Percentiles rank a stretch among this genome's conserved stretches.
These are phyloP conservation scores for Redunca redunca DNA, from an alignment of 2,113 vertebrate genomes.

Conservation along the genomic window DNA sequence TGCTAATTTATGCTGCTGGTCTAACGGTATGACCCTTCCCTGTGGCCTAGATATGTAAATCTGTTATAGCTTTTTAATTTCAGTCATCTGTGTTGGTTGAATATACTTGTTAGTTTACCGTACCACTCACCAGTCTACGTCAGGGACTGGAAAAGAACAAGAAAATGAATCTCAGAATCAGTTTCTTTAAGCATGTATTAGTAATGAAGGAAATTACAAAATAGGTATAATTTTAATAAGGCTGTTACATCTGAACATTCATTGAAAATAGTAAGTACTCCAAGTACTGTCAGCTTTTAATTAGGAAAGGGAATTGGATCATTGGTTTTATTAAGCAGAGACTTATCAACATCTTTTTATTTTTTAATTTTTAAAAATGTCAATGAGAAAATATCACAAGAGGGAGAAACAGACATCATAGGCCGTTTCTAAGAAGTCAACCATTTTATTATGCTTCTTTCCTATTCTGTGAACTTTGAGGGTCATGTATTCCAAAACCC, in stretches of 20 bases:
- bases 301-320: slow-evolving; percentile 55
- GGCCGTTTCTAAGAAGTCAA: slow-evolving; percentile 15
- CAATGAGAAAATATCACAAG: slow-evolving; percentile 17
- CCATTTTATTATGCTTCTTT: background rate
- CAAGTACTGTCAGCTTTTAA: slow-evolving; percentile 59
- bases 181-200: slow-evolving; percentile 55
- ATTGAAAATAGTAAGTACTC: slow-evolving; percentile 46
- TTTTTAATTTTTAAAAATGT: slow-evolving; percentile 18
- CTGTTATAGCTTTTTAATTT: slow-evolving; percentile 58
- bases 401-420: background rate
- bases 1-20: slow-evolving; percentile 63
- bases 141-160: slow-evolving; percentile 55
- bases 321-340: slow-evolving; percentile 61
- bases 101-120: slow-evolving; percentile 3
- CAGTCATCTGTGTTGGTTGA: slow-evolving; percentile 21
- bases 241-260: slow-evolving; percentile 40
- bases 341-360: slow-evolving; percentile 38
- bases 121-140: background rate
- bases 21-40: slow-evolving; percentile 51
- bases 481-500: background rate
- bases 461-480: background rate
- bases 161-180: slow-evolving; percentile 55
- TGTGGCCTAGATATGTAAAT: slow-evolving; percentile 61
- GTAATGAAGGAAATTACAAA: slow-evolving; percentile 62
- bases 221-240: slow-evolving; percentile 62